Evolutionary conservation across 2,888 invertebrate species (phyloP).

Genomic region (Rhaphigaster nebulosa): DNA sequence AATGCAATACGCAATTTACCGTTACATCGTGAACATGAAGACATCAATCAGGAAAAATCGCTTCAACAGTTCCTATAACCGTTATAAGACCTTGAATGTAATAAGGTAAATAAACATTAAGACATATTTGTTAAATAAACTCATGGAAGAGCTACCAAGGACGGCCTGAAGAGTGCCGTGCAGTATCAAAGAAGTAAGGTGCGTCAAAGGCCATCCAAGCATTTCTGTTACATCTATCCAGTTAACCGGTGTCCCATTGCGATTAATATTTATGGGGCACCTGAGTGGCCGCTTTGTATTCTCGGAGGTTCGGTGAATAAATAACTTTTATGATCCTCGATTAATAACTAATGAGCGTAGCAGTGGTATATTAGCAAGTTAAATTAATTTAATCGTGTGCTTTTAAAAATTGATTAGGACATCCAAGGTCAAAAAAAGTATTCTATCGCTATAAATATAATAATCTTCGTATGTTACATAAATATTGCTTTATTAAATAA

Average conservation of each 20-base stretch:
- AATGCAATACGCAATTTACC: neutral
- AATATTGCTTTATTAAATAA: too few species aligned
- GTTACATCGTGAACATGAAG: neutral
- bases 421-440: neutral
- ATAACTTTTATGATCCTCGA: neutral
- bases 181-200: neutral
- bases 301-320: neutral
- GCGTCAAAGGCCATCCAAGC: neutral
- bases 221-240: neutral
- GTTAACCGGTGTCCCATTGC: neutral
- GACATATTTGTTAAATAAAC: constrained; percentile 5
- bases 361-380: neutral
- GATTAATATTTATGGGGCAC: neutral
- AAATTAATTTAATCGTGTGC: neutral
- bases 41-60: neutral
- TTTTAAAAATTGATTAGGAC: neutral
- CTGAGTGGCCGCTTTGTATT: neutral
- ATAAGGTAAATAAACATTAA: neutral
- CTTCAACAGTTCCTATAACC: neutral
- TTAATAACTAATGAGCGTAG: neutral
- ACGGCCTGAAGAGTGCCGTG: neutral
- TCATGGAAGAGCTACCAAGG: neutral
- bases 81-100: neutral
- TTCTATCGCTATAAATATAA: too few species aligned
- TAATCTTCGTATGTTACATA: too few species aligned